Evolutionary conservation across 2,113 vertebrate species (phyloP).

Genomic region (Maylandia zebra): DNA sequence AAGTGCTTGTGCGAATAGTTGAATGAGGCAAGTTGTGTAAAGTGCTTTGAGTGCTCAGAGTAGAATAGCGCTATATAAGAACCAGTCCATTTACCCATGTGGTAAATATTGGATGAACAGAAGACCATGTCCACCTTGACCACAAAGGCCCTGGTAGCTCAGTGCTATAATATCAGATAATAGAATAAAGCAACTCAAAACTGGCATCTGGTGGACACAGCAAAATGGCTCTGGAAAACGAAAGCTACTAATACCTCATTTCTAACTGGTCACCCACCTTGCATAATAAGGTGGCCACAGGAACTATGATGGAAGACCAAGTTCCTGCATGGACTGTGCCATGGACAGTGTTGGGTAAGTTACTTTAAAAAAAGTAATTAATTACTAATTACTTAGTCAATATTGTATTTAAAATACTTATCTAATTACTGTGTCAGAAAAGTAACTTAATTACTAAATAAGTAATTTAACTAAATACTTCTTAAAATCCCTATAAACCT

Average conservation of each 20-base stretch:
- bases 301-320: not conserved
- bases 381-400: too few species aligned
- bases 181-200: not conserved
- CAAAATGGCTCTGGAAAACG: not conserved
- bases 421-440: too few species aligned
- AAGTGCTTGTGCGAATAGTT: not conserved
- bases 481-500: too few species aligned
- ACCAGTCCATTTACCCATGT: not conserved
- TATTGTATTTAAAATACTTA: too few species aligned
- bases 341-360: not conserved
- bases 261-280: not conserved
- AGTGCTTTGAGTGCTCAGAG: not conserved
- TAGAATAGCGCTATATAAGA: not conserved
- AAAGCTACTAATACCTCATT: not conserved
- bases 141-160: not conserved
- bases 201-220: not conserved
- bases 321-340: not conserved
- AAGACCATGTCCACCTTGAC: not conserved
- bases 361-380: too few species aligned
- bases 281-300: not conserved
- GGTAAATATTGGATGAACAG: not conserved
- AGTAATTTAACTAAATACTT: too few species aligned
- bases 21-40: not conserved
- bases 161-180: not conserved
- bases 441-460: too few species aligned